Evolutionary conservation across 2,113 vertebrate species (phyloP).

Genomic region (Piaya cayana): DNA sequence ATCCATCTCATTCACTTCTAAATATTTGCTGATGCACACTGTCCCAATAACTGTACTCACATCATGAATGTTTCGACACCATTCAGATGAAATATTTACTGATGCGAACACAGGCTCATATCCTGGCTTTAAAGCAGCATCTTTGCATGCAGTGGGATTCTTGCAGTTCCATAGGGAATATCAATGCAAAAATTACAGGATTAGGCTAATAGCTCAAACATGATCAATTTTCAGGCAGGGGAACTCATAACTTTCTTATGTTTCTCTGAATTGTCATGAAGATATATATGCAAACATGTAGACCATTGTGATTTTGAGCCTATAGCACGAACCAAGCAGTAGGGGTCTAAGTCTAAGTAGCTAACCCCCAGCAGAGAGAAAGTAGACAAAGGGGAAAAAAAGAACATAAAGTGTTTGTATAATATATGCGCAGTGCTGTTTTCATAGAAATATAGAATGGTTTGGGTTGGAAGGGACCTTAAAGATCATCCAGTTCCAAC

Average conservation of each 20-base stretch:
- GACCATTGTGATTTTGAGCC: not conserved
- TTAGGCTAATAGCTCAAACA: not conserved
- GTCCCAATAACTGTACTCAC: not conserved
- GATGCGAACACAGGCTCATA: not conserved
- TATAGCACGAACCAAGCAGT: not conserved
- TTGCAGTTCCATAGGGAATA: not conserved
- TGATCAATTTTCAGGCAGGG: not conserved
- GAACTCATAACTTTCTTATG: not conserved
- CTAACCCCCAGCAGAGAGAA: not conserved
- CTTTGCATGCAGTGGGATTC: not conserved
- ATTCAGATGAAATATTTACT: not conserved
- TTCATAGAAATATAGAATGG: not conserved
- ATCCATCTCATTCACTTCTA: not conserved
- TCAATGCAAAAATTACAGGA: not conserved
- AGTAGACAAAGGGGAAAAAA: not conserved
- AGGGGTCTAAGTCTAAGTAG: not conserved
- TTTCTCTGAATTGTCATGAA: not conserved
- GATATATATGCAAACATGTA: not conserved
- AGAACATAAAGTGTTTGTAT: not conserved
- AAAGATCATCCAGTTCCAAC: too few species aligned
- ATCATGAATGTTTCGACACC: not conserved
- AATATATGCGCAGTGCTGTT: not conserved
- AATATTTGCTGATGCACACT: not conserved
- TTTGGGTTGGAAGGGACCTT: too few species aligned
- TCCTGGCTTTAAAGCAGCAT: not conserved